A percentile compares a stretch with the other conserved stretches of the same genome.
Conservation (phyloP, 2,888 invertebrate genomes). For the Drosophila vallismaia region DNA sequence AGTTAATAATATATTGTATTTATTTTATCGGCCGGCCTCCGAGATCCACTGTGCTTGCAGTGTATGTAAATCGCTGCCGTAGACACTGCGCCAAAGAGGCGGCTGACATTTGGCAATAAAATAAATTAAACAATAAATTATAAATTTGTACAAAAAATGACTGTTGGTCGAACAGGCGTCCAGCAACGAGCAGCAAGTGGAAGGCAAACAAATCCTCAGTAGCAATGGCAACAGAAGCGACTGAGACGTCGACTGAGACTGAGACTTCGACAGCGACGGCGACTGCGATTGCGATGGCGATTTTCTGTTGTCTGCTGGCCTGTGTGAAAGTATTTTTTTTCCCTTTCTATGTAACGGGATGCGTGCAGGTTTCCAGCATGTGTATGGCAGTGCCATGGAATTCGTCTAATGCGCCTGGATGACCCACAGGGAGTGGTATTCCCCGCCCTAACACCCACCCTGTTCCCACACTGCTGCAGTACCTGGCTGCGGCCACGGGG, state of each 20-base stretch:
- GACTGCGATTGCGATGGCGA: conserved; percentile 11
- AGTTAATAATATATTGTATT: conserved; percentile 66
- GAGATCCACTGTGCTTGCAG: conserved; percentile 6
- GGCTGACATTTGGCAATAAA: conserved; percentile 73
- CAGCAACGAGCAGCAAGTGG: conserved; percentile 49
- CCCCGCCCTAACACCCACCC: conserved; percentile 3
- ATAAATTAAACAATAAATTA: conserved; percentile 80
- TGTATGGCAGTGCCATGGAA: conserved; percentile 13
- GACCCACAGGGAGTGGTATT: conserved; percentile 14
- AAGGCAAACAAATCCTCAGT: conserved; percentile 4
- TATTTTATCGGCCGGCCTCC: conserved; percentile 28
- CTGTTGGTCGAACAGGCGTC: conserved; percentile 71
- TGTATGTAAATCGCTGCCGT: conserved; percentile 19
- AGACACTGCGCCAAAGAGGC: neutral
- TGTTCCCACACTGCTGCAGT: conserved; percentile 3
- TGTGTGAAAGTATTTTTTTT: conserved; percentile 45
- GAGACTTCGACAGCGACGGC: neutral
- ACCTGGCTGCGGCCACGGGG: conserved; percentile 17
- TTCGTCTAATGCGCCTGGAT: conserved; percentile 27
- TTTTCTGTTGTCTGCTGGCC: conserved; percentile 24
- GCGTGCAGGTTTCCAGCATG: conserved; percentile 19
- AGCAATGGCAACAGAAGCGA: conserved; percentile 1
- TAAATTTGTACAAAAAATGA: conserved; percentile 81
- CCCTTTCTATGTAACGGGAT: conserved; percentile 22
- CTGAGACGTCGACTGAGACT: conserved; percentile 17